phyloP scores from a whole-genome alignment of 2,888 invertebrate genomes.

The Halictus ligatus region DNA sequence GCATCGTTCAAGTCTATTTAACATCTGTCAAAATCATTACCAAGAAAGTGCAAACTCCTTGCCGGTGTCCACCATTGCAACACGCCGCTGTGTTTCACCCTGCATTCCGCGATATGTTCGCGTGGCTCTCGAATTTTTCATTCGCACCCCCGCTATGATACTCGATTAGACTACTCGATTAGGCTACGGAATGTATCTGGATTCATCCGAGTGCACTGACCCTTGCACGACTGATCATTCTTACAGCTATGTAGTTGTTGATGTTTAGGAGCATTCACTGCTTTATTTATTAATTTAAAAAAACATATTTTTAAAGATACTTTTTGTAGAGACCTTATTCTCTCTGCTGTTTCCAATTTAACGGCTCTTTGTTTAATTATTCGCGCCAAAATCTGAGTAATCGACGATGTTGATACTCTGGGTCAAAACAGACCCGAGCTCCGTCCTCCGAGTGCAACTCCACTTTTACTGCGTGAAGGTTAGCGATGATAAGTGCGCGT shows the following conservation, averaged over 20 bases:
- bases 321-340: not conserved
- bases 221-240: not conserved
- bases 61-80: not conserved
- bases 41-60: constrained; percentile 10
- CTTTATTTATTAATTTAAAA: too few relatives aligned
- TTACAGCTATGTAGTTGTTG: not conserved
- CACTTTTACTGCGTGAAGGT: too few relatives aligned
- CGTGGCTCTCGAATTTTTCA: not conserved
- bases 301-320: not conserved
- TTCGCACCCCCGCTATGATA: not conserved
- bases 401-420: not conserved
- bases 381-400: not conserved
- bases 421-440: too few relatives aligned
- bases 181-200: not conserved
- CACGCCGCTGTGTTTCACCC: not conserved
- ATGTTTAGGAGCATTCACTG: not conserved
- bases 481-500: too few relatives aligned
- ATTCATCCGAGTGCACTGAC: not conserved
- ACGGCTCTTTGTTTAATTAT: not conserved
- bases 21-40: not conserved
- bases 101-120: not conserved
- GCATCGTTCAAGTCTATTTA: not conserved
- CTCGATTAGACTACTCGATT: not conserved
- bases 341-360: not conserved
- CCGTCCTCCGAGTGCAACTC: too few relatives aligned